These are phyloP conservation scores for Nematolebias whitei DNA, from an alignment of 2,113 vertebrate genomes.

Conservation along the genomic window DNA sequence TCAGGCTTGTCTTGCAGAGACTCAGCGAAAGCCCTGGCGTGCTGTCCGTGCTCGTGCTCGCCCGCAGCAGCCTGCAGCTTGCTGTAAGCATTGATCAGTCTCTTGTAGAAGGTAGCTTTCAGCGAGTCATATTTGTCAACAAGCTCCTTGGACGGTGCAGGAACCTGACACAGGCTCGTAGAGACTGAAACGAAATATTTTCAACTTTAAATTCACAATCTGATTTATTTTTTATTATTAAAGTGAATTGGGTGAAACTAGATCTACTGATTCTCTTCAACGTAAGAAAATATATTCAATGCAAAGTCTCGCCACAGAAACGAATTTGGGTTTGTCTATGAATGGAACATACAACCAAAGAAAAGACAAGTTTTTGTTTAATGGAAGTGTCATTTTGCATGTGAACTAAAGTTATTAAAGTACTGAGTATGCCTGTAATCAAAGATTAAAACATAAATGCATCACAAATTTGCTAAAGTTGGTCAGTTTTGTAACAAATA, in stretches of 20 bases:
- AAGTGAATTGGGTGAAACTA: background rate
- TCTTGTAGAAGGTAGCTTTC: constrained; percentile 55
- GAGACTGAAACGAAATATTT: constrained; percentile 65
- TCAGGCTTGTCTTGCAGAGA: constrained; percentile 31
- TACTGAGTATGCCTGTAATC: background rate
- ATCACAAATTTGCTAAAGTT: background rate
- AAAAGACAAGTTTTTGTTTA: background rate
- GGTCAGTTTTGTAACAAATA: no score
- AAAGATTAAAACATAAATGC: background rate
- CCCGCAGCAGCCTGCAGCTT: background rate
- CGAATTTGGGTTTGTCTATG: no score
- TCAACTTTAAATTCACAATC: background rate
- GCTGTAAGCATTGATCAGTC: constrained; percentile 37
- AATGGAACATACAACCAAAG: background rate
- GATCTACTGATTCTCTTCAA: background rate
- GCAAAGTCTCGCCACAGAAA: no score
- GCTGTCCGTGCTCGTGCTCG: rapidly evolving
- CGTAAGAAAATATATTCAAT: background rate
- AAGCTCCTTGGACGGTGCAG: constrained; percentile 68
- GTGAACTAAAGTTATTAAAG: background rate
- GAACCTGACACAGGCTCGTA: constrained; percentile 56
- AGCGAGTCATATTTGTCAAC: constrained; percentile 60
- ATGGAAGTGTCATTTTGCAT: background rate
- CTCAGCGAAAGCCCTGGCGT: background rate
- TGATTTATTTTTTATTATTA: background rate